A percentile compares a stretch with the other conserved stretches of the same genome.
Conservation (phyloP, 2,888 invertebrate genomes). For the Megastigmus dorsalis region DNA sequence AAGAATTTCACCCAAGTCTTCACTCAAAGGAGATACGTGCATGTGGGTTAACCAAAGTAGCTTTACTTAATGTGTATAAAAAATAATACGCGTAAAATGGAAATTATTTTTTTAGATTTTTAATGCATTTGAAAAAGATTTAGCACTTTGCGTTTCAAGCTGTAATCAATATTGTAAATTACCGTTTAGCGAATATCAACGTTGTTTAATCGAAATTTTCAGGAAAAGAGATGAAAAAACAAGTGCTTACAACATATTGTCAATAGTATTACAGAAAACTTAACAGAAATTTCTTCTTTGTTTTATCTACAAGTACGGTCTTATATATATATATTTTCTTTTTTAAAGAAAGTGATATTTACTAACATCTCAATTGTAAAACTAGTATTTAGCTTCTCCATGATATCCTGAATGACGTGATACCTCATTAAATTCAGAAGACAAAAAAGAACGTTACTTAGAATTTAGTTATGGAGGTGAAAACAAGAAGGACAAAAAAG, state of each 20-base stretch:
- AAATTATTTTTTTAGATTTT: slow-evolving; percentile 52
- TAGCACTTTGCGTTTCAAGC: slow-evolving; percentile 21
- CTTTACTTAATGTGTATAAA: slow-evolving; percentile 44
- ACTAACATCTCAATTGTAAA: slow-evolving; percentile 38
- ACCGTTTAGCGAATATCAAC: slow-evolving; percentile 10
- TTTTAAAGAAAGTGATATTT: slow-evolving; percentile 45
- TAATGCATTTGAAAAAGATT: slow-evolving; percentile 43
- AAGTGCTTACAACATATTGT: slow-evolving; percentile 26
- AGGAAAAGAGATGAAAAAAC: slow-evolving; percentile 9
- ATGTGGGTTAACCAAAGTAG: slow-evolving; percentile 51
- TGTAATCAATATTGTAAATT: slow-evolving; percentile 19
- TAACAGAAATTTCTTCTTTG: slow-evolving; percentile 6
- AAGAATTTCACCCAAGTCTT: slow-evolving; percentile 40
- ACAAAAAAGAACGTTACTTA: slow-evolving; percentile 38
- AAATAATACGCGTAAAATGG: slow-evolving; percentile 22
- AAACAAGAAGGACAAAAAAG: slow-evolving; percentile 40
- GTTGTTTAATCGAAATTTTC: slow-evolving; percentile 23
- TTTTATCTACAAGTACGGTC: slow-evolving; percentile 24
- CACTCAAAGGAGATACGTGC: slow-evolving; percentile 22
- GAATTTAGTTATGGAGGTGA: neutral
- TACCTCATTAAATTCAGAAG: slow-evolving; percentile 48
- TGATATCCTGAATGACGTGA: slow-evolving; percentile 51
- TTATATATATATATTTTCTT: slow-evolving; percentile 30
- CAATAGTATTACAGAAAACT: slow-evolving; percentile 38
- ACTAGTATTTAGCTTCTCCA: slow-evolving; percentile 42